A percentile compares a stretch with the other conserved stretches of the same genome.
These are phyloP conservation scores for Beris morrisii DNA, from an alignment of 2,888 invertebrate species.

Conservation along the genomic window DNA sequence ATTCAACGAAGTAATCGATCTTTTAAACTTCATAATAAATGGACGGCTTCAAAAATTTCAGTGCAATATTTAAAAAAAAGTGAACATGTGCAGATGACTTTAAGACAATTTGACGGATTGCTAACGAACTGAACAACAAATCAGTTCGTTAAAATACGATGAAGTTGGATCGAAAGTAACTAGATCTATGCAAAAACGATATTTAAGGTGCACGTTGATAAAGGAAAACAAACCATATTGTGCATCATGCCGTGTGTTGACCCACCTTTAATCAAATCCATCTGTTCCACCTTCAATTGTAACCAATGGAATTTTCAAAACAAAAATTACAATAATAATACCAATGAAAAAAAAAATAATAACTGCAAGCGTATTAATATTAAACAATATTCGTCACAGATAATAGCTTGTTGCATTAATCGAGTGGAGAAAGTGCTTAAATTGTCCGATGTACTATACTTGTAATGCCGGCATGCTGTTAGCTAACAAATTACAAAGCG, in stretches of 20 bases:
- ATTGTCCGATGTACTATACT: not conserved
- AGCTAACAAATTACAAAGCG: not conserved
- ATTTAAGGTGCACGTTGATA: too few relatives aligned
- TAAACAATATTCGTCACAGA: slow-evolving; percentile 1
- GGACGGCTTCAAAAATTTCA: too few relatives aligned
- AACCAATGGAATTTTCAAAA: slow-evolving; percentile 1
- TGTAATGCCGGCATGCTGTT: not conserved
- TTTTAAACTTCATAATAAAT: too few relatives aligned
- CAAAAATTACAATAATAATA: slow-evolving; percentile 3
- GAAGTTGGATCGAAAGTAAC: too few relatives aligned
- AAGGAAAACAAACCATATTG: not conserved
- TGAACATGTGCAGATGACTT: too few relatives aligned
- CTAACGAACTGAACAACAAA: too few relatives aligned
- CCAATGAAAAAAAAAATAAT: not conserved
- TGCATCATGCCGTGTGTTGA: slow-evolving; percentile 12
- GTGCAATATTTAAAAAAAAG: too few relatives aligned
- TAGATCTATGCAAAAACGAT: too few relatives aligned
- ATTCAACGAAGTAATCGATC: too few relatives aligned
- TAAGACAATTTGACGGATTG: too few relatives aligned
- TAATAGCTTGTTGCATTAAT: not conserved
- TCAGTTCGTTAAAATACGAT: too few relatives aligned
- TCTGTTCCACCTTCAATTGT: slow-evolving; percentile 1
- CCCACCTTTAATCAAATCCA: slow-evolving; percentile 23
- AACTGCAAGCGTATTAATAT: not conserved
- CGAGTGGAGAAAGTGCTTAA: slow-evolving; percentile 19